A percentile compares a stretch with the other conserved stretches of the same genome.
These are phyloP conservation scores for Oasisia sp. DNA, from an alignment of 2,888 invertebrate genomes.

Conservation along the genomic window DNA sequence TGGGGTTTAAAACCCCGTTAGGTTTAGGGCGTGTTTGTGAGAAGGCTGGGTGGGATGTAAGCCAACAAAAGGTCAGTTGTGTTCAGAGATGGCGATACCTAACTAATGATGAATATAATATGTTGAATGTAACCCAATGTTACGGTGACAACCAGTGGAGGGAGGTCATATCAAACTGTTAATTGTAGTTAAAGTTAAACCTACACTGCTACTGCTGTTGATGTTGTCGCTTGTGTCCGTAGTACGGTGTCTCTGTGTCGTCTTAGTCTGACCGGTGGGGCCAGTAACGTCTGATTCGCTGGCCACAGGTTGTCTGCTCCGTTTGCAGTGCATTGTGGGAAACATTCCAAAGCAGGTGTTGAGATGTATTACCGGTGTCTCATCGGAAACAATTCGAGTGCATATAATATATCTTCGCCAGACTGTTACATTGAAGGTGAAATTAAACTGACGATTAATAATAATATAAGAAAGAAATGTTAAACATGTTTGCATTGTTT, in stretches of 20 bases:
- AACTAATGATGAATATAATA: background rate
- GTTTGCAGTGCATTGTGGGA: constrained; percentile 13
- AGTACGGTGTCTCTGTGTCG: background rate
- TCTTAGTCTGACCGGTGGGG: background rate
- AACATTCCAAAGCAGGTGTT: background rate
- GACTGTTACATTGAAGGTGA: background rate
- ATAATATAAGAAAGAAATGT: background rate
- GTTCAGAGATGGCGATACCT: background rate
- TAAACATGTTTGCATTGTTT: background rate
- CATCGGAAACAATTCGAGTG: background rate
- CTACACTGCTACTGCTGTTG: background rate
- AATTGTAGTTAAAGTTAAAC: background rate
- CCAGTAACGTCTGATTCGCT: background rate
- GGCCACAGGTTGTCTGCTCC: background rate
- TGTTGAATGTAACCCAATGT: background rate
- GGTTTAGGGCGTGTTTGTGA: background rate
- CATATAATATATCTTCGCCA: background rate
- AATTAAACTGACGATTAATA: background rate
- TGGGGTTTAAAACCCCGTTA: background rate
- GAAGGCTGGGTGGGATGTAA: background rate
- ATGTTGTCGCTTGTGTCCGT: background rate
- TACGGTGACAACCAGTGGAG: background rate
- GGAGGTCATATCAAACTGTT: constrained; percentile 6
- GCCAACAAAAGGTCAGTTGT: background rate
- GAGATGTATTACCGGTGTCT: background rate